Conservation (phyloP, 2,113 vertebrate genomes). For the Pungitius pungitius region DNA sequence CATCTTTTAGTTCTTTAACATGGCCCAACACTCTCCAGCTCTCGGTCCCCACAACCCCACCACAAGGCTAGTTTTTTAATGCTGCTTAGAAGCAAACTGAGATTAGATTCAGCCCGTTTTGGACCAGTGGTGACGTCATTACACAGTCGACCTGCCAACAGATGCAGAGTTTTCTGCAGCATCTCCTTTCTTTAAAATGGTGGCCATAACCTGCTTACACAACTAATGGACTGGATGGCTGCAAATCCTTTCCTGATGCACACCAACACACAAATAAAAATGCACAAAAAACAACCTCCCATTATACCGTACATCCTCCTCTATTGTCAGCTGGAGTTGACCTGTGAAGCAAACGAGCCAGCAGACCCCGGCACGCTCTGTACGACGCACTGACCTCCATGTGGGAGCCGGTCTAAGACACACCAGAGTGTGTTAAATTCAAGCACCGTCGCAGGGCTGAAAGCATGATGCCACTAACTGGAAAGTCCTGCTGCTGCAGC, state of each 20-base stretch:
- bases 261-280: not conserved
- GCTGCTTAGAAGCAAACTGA: slow-evolving; percentile 23
- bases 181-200: slow-evolving; percentile 33
- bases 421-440: slow-evolving; percentile 42
- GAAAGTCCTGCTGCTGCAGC: slow-evolving; percentile 39
- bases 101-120: slow-evolving; percentile 42
- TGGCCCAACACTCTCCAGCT: not conserved
- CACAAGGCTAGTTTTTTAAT: slow-evolving; percentile 5
- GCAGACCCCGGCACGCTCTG: slow-evolving; percentile 27
- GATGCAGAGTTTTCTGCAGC: slow-evolving; percentile 19
- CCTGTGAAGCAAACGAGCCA: slow-evolving; percentile 14
- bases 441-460: slow-evolving; percentile 35
- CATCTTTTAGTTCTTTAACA: not conserved
- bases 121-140: slow-evolving; percentile 36
- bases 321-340: slow-evolving; percentile 21
- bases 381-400: not conserved
- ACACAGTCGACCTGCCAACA: slow-evolving; percentile 25
- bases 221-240: slow-evolving; percentile 21
- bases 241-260: slow-evolving; percentile 23
- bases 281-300: slow-evolving; percentile 7
- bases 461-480: slow-evolving; percentile 60
- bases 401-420: slow-evolving; percentile 20
- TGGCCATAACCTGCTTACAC: slow-evolving; percentile 40
- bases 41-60: slow-evolving; percentile 29
- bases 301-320: not conserved